Evolutionary conservation across 2,888 invertebrate genomes (phyloP).

Genomic region (Ecdyonurus torrentis): DNA sequence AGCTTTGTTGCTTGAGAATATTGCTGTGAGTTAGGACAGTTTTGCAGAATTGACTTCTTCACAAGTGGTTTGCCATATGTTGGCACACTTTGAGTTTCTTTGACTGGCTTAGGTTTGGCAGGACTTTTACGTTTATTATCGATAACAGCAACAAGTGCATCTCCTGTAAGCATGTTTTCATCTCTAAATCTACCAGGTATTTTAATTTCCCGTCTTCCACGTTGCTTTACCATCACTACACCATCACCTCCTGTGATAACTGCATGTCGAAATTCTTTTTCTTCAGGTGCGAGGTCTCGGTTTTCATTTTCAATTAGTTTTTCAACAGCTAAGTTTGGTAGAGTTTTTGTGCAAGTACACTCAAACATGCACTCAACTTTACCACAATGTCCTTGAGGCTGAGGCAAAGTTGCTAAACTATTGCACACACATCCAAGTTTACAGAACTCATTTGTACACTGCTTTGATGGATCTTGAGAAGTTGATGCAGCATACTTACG

Average conservation of each 20-base stretch:
- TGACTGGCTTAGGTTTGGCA: not conserved
- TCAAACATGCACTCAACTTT: constrained; percentile 40
- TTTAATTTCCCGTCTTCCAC: constrained; percentile 38
- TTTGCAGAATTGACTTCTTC: not conserved
- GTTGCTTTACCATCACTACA: constrained; percentile 35
- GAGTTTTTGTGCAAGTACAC: constrained; percentile 28
- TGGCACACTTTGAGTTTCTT: not conserved
- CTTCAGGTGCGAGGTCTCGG: constrained; percentile 43
- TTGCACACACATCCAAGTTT: constrained; percentile 47
- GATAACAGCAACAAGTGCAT: not conserved
- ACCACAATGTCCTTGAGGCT: constrained; percentile 39
- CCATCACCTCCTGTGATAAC: constrained; percentile 45
- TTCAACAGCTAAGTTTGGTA: constrained; percentile 21
- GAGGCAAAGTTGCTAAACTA: constrained; percentile 23
- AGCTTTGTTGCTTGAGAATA: not conserved
- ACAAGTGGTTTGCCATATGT: not conserved
- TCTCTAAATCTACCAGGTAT: constrained; percentile 43
- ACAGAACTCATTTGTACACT: constrained; percentile 39
- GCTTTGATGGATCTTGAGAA: constrained; percentile 10
- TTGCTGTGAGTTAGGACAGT: not conserved
- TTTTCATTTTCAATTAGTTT: constrained; percentile 34
- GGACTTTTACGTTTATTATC: not conserved
- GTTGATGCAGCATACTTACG: constrained; percentile 21
- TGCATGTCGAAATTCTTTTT: constrained; percentile 55
- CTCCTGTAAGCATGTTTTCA: constrained; percentile 25